phyloP scores from a whole-genome alignment of 2,888 invertebrate genomes.

The Ischnura elegans region DNA sequence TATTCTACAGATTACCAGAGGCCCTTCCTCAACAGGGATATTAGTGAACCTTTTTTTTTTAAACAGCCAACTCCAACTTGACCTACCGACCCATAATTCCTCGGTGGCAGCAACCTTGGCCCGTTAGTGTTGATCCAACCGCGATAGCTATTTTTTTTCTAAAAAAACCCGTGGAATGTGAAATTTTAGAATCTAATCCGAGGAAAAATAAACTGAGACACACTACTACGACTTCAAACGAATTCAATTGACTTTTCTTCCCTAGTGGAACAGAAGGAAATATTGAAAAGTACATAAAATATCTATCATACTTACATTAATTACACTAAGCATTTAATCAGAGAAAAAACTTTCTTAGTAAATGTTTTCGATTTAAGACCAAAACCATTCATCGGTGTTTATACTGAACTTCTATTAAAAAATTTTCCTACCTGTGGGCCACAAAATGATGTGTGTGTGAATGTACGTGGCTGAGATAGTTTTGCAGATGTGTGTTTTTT shows the following conservation, averaged over 20 bases:
- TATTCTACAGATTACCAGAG: not conserved
- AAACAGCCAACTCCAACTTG: not conserved
- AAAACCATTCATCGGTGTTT: too few species aligned
- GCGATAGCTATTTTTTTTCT: not conserved
- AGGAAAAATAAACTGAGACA: not conserved
- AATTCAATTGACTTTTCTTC: too few species aligned
- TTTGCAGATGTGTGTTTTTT: too few species aligned
- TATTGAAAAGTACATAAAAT: too few species aligned
- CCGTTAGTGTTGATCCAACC: not conserved
- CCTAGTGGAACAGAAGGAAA: too few species aligned
- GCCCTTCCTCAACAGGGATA: conserved; percentile 11
- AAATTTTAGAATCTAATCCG: not conserved
- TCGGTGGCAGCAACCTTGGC: not conserved
- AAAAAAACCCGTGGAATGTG: not conserved
- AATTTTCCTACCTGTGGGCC: too few species aligned
- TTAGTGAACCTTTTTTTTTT: not conserved
- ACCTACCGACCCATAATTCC: conserved; percentile 46
- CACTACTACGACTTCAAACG: too few species aligned
- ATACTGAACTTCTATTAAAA: too few species aligned
- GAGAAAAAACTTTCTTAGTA: not conserved
- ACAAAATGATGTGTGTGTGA: too few species aligned
- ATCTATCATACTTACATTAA: not conserved
- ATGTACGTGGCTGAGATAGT: too few species aligned
- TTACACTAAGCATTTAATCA: not conserved
- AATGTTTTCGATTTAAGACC: not conserved